Conservation (phyloP, 2,797 vertebrate genomes). For the Enteromius paludinosus region DNA sequence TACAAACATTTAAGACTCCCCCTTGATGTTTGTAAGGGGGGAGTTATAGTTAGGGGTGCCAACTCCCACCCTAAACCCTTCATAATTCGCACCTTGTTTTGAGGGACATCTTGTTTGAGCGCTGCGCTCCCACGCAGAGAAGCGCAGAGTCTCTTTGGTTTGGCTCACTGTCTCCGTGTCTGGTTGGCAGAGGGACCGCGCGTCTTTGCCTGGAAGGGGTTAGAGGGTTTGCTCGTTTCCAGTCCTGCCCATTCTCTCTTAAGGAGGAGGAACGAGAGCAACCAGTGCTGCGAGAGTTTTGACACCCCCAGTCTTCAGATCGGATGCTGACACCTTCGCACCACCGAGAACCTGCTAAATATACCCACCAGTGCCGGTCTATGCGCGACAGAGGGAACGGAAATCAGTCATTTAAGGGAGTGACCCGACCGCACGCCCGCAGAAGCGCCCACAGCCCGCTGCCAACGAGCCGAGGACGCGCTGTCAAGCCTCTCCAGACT, state of each 20-base stretch:
- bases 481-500: slow-evolving; percentile 30
- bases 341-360: slow-evolving; percentile 21
- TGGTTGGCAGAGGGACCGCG: slow-evolving; percentile 40
- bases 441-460: slow-evolving; percentile 27
- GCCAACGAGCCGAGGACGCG: slow-evolving; percentile 7
- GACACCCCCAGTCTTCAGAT: slow-evolving; percentile 8
- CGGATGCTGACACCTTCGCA: slow-evolving; percentile 27
- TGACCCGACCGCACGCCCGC: slow-evolving; percentile 39
- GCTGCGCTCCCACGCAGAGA: slow-evolving; percentile 30
- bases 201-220: slow-evolving; percentile 43
- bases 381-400: slow-evolving; percentile 11
- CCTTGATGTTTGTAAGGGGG: not conserved
- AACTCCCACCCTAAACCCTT: not conserved
- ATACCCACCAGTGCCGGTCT: not conserved
- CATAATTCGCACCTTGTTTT: not conserved
- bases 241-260: slow-evolving; percentile 35
- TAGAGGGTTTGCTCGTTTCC: slow-evolving; percentile 46
- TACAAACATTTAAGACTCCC: not conserved
- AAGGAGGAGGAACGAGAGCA: slow-evolving; percentile 38
- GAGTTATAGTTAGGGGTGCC: not conserved
- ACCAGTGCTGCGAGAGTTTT: slow-evolving; percentile 36
- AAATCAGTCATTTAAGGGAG: slow-evolving; percentile 38
- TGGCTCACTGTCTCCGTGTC: slow-evolving; percentile 40
- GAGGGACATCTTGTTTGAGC: slow-evolving; percentile 29
- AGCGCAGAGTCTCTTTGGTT: slow-evolving; percentile 45